Percentiles rank a stretch among this genome's conserved stretches.
Evolutionary conservation across 2,797 vertebrate species (phyloP).

Genomic region (Cyprinella venusta): DNA sequence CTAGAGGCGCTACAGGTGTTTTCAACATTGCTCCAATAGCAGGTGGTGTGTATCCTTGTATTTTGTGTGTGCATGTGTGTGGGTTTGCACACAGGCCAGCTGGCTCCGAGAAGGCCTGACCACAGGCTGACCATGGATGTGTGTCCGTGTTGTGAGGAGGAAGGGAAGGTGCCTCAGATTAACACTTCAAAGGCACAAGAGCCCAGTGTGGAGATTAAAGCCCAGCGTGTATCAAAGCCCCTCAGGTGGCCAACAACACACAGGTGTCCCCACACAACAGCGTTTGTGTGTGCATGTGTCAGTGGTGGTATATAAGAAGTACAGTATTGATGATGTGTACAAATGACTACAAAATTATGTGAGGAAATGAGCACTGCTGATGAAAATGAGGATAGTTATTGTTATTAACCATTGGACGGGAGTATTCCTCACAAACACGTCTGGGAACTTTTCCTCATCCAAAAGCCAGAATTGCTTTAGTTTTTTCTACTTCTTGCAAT

Average conservation of each 20-base stretch:
- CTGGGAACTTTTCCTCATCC: background rate
- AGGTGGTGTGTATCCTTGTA: constrained; percentile 33
- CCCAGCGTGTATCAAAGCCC: constrained; percentile 78
- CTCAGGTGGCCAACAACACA: constrained; percentile 71
- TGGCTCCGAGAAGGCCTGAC: constrained; percentile 37
- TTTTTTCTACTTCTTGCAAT: too few species aligned
- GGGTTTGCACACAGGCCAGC: constrained; percentile 42
- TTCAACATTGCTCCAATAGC: constrained; percentile 32
- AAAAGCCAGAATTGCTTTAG: too few species aligned
- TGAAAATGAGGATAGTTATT: background rate
- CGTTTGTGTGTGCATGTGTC: constrained; percentile 32
- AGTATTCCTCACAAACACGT: background rate
- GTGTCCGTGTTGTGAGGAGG: constrained; percentile 45
- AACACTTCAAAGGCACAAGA: constrained; percentile 78
- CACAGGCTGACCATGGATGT: constrained; percentile 40
- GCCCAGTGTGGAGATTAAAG: constrained; percentile 79
- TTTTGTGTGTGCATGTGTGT: constrained; percentile 25
- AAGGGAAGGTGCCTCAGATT: constrained; percentile 67
- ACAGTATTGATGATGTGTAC: constrained; percentile 33
- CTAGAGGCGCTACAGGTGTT: constrained; percentile 33
- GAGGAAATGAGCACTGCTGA: constrained; percentile 2
- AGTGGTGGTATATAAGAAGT: constrained; percentile 34
- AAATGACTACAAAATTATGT: constrained; percentile 4
- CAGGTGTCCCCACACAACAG: constrained; percentile 64
- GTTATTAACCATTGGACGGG: background rate